Conservation (phyloP, 2,113 vertebrate genomes). For the Paramisgurnus dabryanus region DNA sequence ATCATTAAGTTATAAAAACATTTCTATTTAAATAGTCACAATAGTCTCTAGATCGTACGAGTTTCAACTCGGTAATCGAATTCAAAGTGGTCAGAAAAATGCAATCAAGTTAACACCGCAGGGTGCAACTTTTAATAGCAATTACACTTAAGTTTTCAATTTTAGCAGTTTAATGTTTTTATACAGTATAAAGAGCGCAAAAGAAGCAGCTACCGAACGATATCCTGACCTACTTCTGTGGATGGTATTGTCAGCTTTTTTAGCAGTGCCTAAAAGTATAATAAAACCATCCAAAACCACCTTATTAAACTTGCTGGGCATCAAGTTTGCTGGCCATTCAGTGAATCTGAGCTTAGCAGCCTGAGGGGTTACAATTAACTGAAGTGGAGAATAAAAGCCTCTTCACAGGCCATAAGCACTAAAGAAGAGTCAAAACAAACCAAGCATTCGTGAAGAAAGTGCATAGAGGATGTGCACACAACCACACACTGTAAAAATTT, state of each 20-base stretch:
- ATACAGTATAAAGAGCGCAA: too few species aligned
- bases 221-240: constrained; percentile 32
- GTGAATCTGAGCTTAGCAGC: constrained; percentile 14
- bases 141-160: too few species aligned
- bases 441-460: constrained; percentile 7
- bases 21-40: too few species aligned
- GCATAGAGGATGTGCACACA: constrained; percentile 11
- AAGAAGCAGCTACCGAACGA: constrained; percentile 1
- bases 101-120: too few species aligned
- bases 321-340: neutral
- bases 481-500: neutral
- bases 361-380: constrained; percentile 37
- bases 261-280: neutral
- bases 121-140: too few species aligned
- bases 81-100: too few species aligned
- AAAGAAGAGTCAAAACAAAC: constrained; percentile 29
- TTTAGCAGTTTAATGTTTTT: too few species aligned
- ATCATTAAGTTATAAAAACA: too few species aligned
- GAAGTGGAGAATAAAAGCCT: constrained; percentile 26
- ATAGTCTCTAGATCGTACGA: too few species aligned
- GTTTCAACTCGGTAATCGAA: too few species aligned
- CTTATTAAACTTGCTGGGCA: constrained; percentile 9
- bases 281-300: neutral
- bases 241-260: constrained; percentile 14
- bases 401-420: constrained; percentile 10